Evolutionary conservation across 2,888 invertebrate species (phyloP).

Genomic region (Mythimna vitellina): DNA sequence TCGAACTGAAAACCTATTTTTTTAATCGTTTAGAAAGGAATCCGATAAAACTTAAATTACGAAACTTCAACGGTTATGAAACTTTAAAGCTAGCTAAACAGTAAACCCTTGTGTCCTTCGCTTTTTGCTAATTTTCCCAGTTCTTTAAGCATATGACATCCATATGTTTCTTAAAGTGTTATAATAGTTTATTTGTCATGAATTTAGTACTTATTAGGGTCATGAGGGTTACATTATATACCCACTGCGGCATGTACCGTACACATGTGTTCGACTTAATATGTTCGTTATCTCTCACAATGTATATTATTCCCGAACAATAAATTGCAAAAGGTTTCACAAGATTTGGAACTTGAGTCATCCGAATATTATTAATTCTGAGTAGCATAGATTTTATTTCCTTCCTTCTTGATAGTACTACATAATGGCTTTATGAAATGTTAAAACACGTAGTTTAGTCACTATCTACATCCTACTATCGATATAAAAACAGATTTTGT

Average conservation of each 20-base stretch:
- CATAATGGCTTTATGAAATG: neutral
- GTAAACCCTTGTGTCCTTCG: constrained; percentile 1
- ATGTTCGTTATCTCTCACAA: constrained; percentile 22
- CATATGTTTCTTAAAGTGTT: constrained; percentile 32
- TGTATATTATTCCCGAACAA: constrained; percentile 7
- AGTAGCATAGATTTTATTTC: neutral
- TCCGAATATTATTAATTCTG: neutral
- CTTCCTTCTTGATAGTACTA: neutral
- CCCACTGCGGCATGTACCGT: neutral
- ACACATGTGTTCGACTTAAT: constrained; percentile 18
- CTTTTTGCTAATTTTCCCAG: constrained; percentile 32
- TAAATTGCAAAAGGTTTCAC: constrained; percentile 1
- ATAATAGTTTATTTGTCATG: constrained; percentile 43
- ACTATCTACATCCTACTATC: neutral
- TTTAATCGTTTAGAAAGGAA: neutral
- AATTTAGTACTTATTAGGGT: constrained; percentile 31
- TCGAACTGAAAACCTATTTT: no score
- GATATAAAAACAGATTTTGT: no score
- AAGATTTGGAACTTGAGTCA: neutral
- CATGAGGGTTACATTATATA: constrained; percentile 24
- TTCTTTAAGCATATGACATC: constrained; percentile 5
- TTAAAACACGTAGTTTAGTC: neutral
- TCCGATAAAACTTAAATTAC: neutral
- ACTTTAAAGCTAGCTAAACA: neutral
- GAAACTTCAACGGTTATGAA: constrained; percentile 2